Base-by-base conservation (phyloP, 2,113 vertebrate species). In the Lota lota region DNA sequence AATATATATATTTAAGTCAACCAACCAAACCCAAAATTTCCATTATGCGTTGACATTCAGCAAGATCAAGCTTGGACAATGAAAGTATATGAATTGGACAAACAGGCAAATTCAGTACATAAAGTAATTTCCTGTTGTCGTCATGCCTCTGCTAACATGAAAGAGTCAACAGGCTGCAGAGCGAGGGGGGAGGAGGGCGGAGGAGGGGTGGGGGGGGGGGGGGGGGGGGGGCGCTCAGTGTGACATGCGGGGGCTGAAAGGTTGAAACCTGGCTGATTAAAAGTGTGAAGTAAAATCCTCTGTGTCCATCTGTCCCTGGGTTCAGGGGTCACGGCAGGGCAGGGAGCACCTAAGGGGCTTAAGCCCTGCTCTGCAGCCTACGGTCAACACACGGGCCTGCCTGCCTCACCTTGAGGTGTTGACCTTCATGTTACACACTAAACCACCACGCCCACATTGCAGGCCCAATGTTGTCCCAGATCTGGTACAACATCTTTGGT, bases 181-280 rank as follows among this genome's bases (percentile, higher is more conserved):
- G 40, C 11, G 40, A 10, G 40, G 40, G 28, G 12, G 40, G 40
- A 47, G 40, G 40, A 47, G 40, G 40, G 40, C 5, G 12, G 40
- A 14, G 7, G 40, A 40, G 3, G 36, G 3, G 8, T 40, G 36
- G 36, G 36, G 6, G 79, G 77, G 75, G 73, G 66, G 72, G 66
- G 66, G 73, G 36, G 36, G 36, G 36, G 11, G 36, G 36, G 1
- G 40, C 12, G 81, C 74, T 66, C 36, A 60, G 73, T 24, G 67
- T 75, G 73, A 77, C 83, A 88, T 87, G 84, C 80, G 82, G 69
- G 73, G 72, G 72, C 77, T 82, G 84, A 84, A 5, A 87, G 84
- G 84, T 79, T 82, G 81, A 78, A 81, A 83, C 71, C 72, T 62
- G 79, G 72, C 74, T 84, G 86, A 89, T 87, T 88, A 86, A 86